These are phyloP conservation scores for Heliocidaris erythrogramma DNA, from an alignment of 35 echinoderm and acorn worm genomes.

Conservation along the genomic window DNA sequence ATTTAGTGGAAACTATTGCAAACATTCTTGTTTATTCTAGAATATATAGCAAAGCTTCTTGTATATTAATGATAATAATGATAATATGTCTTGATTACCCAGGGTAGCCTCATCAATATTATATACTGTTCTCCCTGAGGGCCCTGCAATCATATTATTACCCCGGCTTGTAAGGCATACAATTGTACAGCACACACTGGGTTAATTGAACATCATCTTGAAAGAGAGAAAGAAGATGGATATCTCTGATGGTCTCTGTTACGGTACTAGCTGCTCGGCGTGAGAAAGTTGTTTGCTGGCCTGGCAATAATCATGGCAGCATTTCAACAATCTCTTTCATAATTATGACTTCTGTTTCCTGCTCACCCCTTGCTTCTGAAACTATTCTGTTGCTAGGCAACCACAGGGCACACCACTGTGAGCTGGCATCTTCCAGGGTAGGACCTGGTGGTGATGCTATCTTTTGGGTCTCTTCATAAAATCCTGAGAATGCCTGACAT, in stretches of 20 bases:
- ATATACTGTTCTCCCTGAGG: no score
- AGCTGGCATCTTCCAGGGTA: constrained; percentile 31
- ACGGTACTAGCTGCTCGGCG: background rate
- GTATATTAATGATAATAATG: no score
- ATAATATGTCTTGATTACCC: no score
- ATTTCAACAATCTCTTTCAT: constrained; percentile 15
- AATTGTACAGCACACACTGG: background rate
- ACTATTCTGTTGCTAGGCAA: constrained; percentile 53
- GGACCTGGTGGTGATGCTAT: constrained; percentile 40
- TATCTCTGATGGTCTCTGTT: background rate
- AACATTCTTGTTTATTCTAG: no score
- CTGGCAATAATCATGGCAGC: background rate
- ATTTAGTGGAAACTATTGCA: no score
- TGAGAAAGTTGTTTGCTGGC: constrained; percentile 9
- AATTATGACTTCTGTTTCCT: constrained; percentile 42
- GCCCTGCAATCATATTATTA: no score
- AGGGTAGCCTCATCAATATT: no score
- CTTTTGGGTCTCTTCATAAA: constrained; percentile 29
- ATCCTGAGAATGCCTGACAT: constrained; percentile 43
- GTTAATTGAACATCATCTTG: background rate
- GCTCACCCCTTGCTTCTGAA: background rate
- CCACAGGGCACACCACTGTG: constrained; percentile 8
- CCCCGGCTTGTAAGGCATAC: background rate
- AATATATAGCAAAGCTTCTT: no score
- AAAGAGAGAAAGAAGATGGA: no score